Evolutionary conservation across 1,140 invertebrate species (phyloP), one percentile per base, ranked within the genome.

Genomic region (Drosophila rufa): DNA sequence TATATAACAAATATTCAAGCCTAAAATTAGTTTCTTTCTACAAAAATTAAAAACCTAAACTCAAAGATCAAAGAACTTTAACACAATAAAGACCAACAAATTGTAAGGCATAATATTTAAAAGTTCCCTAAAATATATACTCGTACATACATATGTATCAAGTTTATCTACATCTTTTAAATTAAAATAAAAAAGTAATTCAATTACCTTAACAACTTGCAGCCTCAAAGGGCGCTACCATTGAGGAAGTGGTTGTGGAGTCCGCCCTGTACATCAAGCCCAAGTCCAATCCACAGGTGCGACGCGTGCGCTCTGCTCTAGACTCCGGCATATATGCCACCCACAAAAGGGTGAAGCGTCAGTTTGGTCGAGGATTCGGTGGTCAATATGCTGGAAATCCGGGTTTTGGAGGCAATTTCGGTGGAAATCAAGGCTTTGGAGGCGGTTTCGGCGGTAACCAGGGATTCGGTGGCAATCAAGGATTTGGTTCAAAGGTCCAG

Each of bases 161-260:
- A 27, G 4, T 5, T 27, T 27, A 30, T 30, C 4, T 30, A 30
- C 1, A 30, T 30, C 1, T 30, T 30, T 30, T 30, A 1, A 30
- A 6, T 30, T 30, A 30, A 30, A 30, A 6, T 45, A 17, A 45
- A 17, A 9, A 45, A 11, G 4, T 19, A 12, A 46, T 14, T 46
- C 0, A 46, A 5, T 22, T 4, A 22, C 12, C 17, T 22, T 22
- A 2, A 12, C 22, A n/a, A 15, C 53, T 22, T 50, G 19, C 60
- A 91, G 91, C 89, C n/a, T 36, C 65, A 2, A 83, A 78, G 47
- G 91, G 91, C 11, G 80, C 83, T 22, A 79, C 84, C 3, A 90
- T 93, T 33, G 93, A 93, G 57, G 93, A 93, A 75, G 92, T 93
- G 9, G 79, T 93, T 2, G 82, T 93, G 19, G 91, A 93, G 53